Base-by-base conservation (phyloP, 2,888 invertebrate genomes). In the Drosophila mimica region DNA sequence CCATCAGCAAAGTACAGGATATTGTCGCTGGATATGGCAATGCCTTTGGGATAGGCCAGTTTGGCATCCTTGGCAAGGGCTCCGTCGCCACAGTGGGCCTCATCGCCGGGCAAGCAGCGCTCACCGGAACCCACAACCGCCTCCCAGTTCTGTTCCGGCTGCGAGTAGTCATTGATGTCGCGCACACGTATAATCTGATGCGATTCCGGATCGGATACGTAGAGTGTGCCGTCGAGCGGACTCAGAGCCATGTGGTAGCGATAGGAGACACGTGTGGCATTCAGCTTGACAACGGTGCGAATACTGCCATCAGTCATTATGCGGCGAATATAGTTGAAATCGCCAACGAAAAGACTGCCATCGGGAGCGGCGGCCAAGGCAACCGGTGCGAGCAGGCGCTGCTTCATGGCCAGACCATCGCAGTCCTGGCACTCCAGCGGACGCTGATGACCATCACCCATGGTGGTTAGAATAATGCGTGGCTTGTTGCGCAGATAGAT, bases 231-330 rank as follows among this genome's bases (percentile, higher is more conserved):
- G 92, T 99, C 98, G 17, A 98, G 94, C 0, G 99, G 99, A 87
- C 98, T 98, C 51, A 99, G 94, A 0, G 99, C 98, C 95, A 99
- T 97, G 94, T 99, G 98, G 93, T 99, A 99, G 65, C 98, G 96
- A 93, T 99, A 99, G 0, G 98, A 98, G 0, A 99, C 98, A 88
- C 98, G 95, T 1, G 98, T 97, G 30, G 98, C 97, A 92, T 98
- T 98, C 94, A 81, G 94, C 92, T 92, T 93, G 48, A 93, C 92
- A 38, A 93, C 92, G 0, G 93, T 93, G 46, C 92, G 92, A 34
- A 93, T 93, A 33, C 96, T 95, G 60, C 98, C 98, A 90, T 98
- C 97, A 4, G 97, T 96, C 84, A 96, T 95, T 79, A 98, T 96
- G 89, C 97, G 96, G 54, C 98, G 95, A 70, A 99, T 97, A 33